Percentiles rank a stretch among this genome's conserved stretches.
These are phyloP conservation scores for Drosophila mayri DNA, from an alignment of 1,140 invertebrate genomes.

Conservation along the genomic window DNA sequence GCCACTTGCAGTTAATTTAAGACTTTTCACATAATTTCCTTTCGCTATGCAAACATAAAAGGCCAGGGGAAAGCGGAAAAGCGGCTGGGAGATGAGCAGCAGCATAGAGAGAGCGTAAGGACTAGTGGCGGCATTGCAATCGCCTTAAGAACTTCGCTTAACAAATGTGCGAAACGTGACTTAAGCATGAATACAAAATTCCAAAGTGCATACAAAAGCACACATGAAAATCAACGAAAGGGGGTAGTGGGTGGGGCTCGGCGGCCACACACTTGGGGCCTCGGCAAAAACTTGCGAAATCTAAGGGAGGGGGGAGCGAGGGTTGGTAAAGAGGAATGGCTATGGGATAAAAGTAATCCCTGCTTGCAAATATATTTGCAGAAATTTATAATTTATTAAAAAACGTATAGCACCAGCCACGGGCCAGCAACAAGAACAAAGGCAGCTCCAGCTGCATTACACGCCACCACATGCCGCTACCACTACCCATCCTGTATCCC, in stretches of 20 bases:
- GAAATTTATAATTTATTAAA: constrained; percentile 83
- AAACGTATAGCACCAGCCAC: constrained; percentile 75
- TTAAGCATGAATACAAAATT: constrained; percentile 78
- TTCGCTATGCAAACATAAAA: constrained; percentile 26
- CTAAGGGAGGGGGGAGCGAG: constrained; percentile 38
- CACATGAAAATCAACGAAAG: constrained; percentile 47
- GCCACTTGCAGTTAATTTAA: constrained; percentile 76
- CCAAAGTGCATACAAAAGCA: constrained; percentile 70
- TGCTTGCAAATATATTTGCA: constrained; percentile 80
- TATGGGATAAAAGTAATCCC: constrained; percentile 74
- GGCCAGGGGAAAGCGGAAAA: neutral
- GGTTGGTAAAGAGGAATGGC: constrained; percentile 27
- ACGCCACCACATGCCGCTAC: constrained; percentile 49
- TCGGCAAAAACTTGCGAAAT: constrained; percentile 73
- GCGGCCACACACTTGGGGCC: constrained; percentile 67
- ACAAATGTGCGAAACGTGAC: constrained; percentile 82
- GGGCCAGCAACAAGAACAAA: constrained; percentile 62
- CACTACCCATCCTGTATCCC: neutral
- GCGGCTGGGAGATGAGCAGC: constrained; percentile 1
- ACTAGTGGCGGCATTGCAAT: constrained; percentile 48
- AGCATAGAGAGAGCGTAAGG: neutral
- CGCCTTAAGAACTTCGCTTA: constrained; percentile 81
- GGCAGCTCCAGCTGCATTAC: constrained; percentile 35
- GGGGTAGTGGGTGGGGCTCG: neutral
- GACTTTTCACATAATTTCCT: constrained; percentile 67